Percentiles rank a stretch among this genome's conserved stretches.
Conservation (phyloP, 2,113 vertebrate species). For the Hipposideros armiger region DNA sequence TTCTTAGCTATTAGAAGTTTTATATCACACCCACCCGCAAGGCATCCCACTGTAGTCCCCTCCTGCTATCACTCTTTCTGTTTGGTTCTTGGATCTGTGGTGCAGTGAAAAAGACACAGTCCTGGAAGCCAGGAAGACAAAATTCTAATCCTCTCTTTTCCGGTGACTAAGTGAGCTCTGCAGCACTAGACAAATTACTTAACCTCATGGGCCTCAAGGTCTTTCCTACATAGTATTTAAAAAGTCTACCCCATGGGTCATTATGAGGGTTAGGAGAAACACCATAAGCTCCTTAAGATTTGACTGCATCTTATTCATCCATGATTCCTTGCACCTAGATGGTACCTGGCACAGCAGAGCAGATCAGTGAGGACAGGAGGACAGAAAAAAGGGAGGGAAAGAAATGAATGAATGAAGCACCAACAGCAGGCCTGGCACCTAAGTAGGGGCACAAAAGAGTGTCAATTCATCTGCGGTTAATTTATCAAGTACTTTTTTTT, state of each 20-base stretch:
- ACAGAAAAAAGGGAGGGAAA: too few relatives aligned
- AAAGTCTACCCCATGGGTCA: background rate
- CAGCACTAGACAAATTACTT: background rate
- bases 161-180: background rate
- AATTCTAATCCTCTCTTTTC: background rate
- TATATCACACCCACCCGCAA: too few relatives aligned
- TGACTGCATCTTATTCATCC: background rate
- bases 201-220: background rate
- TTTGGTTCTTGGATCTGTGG: background rate
- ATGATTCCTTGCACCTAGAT: too few relatives aligned
- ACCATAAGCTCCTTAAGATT: constrained; percentile 16
- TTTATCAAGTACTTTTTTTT: background rate
- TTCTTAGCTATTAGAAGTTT: background rate
- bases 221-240: background rate
- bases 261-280: constrained; percentile 4
- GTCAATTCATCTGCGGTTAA: background rate
- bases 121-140: background rate
- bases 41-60: background rate
- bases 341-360: background rate
- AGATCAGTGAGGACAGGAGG: background rate
- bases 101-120: background rate
- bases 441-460: background rate
- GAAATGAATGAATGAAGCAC: background rate
- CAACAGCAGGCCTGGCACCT: background rate
- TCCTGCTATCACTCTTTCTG: background rate